These are phyloP conservation scores for Lagria hirta DNA, from an alignment of 2,888 invertebrate species.

Conservation along the genomic window DNA sequence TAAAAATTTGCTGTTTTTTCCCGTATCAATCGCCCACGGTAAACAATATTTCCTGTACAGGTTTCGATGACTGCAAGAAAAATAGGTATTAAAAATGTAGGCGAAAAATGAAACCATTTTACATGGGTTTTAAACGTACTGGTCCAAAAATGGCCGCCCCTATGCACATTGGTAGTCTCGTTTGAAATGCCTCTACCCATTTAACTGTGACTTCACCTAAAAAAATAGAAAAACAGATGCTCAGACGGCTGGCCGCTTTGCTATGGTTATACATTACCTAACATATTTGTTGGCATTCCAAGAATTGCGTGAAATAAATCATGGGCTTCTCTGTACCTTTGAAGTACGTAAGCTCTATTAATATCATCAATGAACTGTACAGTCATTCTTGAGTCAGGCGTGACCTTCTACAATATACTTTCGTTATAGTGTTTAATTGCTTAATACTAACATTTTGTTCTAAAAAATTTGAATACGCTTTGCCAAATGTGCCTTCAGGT, in stretches of 20 bases:
- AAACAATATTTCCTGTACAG: conserved; percentile 75
- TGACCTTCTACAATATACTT: conserved; percentile 66
- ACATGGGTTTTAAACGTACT: conserved; percentile 79
- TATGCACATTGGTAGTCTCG: conserved; percentile 93
- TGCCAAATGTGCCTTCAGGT: conserved; percentile 82
- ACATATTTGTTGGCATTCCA: conserved; percentile 92
- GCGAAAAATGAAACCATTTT: conserved; percentile 33
- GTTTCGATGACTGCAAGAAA: conserved; percentile 66
- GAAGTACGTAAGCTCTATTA: conserved; percentile 93
- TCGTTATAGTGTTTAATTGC: conserved; percentile 9
- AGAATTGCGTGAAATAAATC: conserved; percentile 91
- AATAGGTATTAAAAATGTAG: conserved; percentile 20
- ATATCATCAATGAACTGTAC: conserved; percentile 91
- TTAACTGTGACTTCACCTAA: conserved; percentile 86
- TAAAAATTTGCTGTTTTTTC: conserved; percentile 73
- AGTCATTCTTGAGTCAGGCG: conserved; percentile 86
- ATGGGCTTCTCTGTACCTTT: conserved; percentile 95
- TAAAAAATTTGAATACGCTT: conserved; percentile 82
- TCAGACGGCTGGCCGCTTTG: no score
- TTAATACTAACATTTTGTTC: conserved; percentile 64
- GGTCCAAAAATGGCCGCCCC: conserved; percentile 93
- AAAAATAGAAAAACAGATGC: conserved; percentile 2
- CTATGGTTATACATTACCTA: conserved; percentile 63
- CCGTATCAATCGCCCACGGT: conserved; percentile 85
- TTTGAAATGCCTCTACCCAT: conserved; percentile 97